Evolutionary conservation across 1,140 invertebrate genomes (phyloP).

Genomic region (Dendroctonus valens): DNA sequence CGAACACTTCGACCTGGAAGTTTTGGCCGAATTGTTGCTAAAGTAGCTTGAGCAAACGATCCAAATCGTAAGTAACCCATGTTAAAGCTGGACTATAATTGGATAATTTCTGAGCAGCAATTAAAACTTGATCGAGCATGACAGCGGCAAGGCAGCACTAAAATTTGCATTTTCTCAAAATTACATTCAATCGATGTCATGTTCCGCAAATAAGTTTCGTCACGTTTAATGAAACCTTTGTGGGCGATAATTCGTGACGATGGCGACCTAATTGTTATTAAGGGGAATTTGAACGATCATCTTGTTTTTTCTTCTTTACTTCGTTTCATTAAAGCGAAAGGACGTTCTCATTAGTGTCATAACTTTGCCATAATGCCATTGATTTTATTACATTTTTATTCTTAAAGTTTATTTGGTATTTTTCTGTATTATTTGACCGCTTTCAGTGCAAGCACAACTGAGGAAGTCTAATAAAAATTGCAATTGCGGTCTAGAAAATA

Average conservation of each 20-base stretch:
- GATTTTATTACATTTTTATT: too few relatives aligned
- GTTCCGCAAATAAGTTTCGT: conserved; percentile 17
- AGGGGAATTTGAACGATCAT: conserved; percentile 1
- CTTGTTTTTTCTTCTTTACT: neutral
- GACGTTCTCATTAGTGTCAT: too few relatives aligned
- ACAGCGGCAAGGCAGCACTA: conserved; percentile 4
- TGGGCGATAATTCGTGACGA: conserved; percentile 12
- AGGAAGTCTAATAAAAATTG: too few relatives aligned
- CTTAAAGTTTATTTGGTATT: too few relatives aligned
- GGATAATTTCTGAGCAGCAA: conserved; percentile 4
- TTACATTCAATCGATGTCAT: conserved; percentile 17
- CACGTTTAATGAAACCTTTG: conserved; percentile 16
- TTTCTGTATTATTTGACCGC: too few relatives aligned
- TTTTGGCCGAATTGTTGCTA: too few relatives aligned
- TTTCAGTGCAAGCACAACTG: too few relatives aligned
- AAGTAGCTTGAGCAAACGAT: too few relatives aligned
- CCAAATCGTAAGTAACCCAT: neutral
- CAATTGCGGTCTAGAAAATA: too few relatives aligned
- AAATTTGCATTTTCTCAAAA: conserved; percentile 23
- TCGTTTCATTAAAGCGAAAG: too few relatives aligned
- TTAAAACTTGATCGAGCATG: conserved; percentile 23
- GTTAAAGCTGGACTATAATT: neutral
- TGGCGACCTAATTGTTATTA: conserved; percentile 9
- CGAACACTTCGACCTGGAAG: too few relatives aligned
- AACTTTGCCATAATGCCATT: too few relatives aligned